Percentiles rank a stretch among this genome's conserved stretches.
Evolutionary conservation across 2,113 vertebrate genomes (phyloP).

Genomic region (Falco punctatus): DNA sequence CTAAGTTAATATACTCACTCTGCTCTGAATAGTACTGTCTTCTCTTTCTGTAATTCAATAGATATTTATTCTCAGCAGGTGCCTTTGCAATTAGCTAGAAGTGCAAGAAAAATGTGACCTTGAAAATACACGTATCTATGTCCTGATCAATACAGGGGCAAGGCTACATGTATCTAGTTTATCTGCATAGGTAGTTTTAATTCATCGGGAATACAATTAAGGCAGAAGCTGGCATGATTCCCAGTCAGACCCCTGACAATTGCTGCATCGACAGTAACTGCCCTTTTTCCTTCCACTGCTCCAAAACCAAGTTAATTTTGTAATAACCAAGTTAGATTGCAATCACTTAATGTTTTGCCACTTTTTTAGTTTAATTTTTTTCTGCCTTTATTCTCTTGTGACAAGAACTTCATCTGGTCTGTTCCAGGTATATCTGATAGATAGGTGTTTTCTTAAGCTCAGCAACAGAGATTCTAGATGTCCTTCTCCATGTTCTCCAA

Average conservation of each 20-base stretch:
- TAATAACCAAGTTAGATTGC: neutral
- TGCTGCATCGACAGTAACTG: neutral
- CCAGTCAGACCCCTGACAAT: neutral
- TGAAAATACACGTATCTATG: neutral
- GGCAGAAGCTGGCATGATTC: constrained; percentile 6
- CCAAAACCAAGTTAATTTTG: neutral
- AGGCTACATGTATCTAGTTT: neutral
- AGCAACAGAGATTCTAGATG: neutral
- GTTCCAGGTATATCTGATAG: neutral
- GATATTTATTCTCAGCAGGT: neutral
- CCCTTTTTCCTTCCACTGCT: neutral
- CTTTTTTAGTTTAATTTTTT: neutral
- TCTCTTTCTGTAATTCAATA: neutral
- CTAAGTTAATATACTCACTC: neutral
- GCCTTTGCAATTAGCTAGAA: neutral
- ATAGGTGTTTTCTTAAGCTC: neutral
- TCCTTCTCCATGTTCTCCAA: neutral
- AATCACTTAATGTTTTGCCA: neutral
- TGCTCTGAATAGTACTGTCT: neutral
- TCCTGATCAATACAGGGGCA: neutral
- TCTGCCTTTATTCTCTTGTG: neutral
- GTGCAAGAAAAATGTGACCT: neutral
- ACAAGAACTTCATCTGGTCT: neutral
- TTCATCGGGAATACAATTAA: neutral
- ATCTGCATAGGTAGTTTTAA: neutral